Percentiles rank a stretch among this genome's conserved stretches.
Conservation (phyloP, 2,888 invertebrate genomes). For the Carpatolechia fugitivella region DNA sequence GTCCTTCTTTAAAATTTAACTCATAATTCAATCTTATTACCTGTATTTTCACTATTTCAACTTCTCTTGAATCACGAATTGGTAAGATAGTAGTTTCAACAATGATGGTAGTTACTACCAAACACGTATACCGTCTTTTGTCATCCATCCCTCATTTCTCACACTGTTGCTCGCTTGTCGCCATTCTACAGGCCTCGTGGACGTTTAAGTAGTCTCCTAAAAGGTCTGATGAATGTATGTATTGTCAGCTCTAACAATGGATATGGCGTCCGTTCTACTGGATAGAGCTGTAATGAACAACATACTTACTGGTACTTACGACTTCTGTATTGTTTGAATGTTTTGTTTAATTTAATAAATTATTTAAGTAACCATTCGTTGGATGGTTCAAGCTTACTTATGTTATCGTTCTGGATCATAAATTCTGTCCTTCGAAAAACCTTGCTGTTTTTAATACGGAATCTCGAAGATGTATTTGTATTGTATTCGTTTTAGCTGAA, state of each 20-base stretch:
- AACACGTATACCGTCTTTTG: no score
- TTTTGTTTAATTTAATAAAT: not conserved
- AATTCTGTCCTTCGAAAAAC: not conserved
- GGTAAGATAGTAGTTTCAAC: no score
- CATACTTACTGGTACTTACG: not conserved
- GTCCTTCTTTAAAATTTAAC: no score
- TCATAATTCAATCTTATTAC: no score
- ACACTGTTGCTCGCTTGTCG: not conserved
- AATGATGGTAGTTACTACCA: no score
- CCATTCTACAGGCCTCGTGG: conserved; percentile 1
- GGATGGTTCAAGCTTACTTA: not conserved
- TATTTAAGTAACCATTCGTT: conserved; percentile 7
- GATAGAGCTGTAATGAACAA: not conserved
- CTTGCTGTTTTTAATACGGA: not conserved
- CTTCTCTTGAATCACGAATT: no score
- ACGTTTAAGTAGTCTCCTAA: not conserved
- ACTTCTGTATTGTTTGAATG: not conserved
- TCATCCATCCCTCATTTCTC: not conserved
- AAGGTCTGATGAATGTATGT: conserved; percentile 40
- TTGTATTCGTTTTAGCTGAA: not conserved
- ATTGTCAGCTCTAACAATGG: conserved; percentile 52
- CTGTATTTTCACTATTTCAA: no score
- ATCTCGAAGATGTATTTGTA: not conserved
- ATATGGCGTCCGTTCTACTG: conserved; percentile 32
- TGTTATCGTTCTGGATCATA: not conserved